Evolutionary conservation across 1,140 invertebrate genomes (phyloP).

Genomic region (Adoxophyes honmai): DNA sequence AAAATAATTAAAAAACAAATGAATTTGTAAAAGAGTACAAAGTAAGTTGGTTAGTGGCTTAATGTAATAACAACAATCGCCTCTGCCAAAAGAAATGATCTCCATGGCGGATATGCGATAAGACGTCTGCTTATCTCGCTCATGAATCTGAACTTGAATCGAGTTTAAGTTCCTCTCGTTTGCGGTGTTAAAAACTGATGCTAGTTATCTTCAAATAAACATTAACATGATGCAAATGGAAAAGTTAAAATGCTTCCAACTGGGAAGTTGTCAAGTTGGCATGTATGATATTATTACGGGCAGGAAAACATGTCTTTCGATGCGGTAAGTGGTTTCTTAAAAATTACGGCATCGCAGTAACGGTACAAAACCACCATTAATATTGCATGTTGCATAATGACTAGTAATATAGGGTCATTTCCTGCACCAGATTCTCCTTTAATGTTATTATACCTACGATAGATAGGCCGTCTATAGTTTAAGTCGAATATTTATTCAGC

Average conservation of each 20-base stretch:
- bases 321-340: conserved; percentile 38
- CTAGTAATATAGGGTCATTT: conserved; percentile 63
- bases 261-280: not conserved
- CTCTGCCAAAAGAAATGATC: too few relatives aligned
- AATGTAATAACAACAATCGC: too few relatives aligned
- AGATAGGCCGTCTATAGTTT: conserved; percentile 36
- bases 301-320: conserved; percentile 18
- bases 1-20: too few relatives aligned
- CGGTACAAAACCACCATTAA: conserved; percentile 63
- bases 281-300: conserved; percentile 11
- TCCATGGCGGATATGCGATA: too few relatives aligned
- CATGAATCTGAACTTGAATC: not conserved
- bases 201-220: too few relatives aligned
- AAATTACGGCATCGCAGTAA: conserved; percentile 51
- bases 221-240: conserved; percentile 25
- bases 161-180: not conserved
- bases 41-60: too few relatives aligned
- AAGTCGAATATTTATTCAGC: not conserved
- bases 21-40: too few relatives aligned
- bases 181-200: too few relatives aligned
- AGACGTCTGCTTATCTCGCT: not conserved
- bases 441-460: conserved; percentile 52
- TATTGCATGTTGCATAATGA: conserved; percentile 52
- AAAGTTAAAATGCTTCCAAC: conserved; percentile 6
- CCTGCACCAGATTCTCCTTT: conserved; percentile 50